Evolutionary conservation across 2,888 invertebrate genomes (phyloP), one percentile per base, ranked within the genome.

Genomic region (Pedicia rivosa): DNA sequence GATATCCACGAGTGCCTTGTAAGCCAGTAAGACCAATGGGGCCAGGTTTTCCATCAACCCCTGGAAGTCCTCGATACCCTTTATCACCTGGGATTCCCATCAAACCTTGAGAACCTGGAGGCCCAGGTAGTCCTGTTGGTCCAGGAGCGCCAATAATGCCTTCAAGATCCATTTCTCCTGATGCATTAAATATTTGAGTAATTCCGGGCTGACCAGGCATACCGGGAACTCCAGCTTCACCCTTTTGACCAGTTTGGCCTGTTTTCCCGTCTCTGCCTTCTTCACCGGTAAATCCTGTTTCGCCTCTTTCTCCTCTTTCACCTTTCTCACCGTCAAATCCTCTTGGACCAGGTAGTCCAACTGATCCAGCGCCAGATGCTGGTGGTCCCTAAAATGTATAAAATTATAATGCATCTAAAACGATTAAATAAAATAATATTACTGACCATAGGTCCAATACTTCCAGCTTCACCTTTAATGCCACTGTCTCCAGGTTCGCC

Each of bases 321-420:
- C 75, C 75, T 8, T 65, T 55, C 47, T 73, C 72, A 31, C 73
- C 73, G 5, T 70, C 25, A 5, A 22, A 13, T 6, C 84, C 86
- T 50, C 78, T 78, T 2, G 78, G 78, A 36, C 84, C 86, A 48
- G 78, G 66, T 3, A 65, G 66, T 19, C 84, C 84, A 12, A 78
- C 72, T 30, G 72, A 56, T 29, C 80, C 38, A 15, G 13, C 14
- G 2, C 34, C 34, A 10, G 22, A 14, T 4, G 4, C 2, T 22
- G 31, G 20, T 12, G 3, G 30, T 24, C 36, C 14, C 12, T 4
- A 17, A n/a, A 31, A 2, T 16, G 31, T 31, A 6, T 20, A 5
- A 8, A 20, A 20, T n/a, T n/a, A n/a, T n/a, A n/a, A n/a, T n/a
- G n/a, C n/a, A 20, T 20, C 20, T 20, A 5, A 5, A 20, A 20